Conservation (phyloP, 2,113 vertebrate species). For the Daboia siamensis region DNA sequence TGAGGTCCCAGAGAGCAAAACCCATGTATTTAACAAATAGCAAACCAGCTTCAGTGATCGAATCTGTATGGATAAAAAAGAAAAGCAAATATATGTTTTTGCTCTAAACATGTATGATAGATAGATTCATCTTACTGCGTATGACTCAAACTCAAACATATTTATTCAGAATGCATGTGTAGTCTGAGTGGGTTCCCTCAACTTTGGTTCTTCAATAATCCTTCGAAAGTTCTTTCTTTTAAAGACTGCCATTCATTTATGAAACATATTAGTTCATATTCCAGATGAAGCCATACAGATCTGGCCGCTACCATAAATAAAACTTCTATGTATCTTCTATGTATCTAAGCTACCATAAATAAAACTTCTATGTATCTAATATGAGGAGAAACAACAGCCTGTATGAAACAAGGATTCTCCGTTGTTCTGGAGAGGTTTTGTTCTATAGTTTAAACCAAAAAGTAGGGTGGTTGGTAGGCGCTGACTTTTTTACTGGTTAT, state of each 20-base stretch:
- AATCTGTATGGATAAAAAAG: constrained; percentile 62
- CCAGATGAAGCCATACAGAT: constrained; percentile 51
- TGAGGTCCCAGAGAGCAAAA: constrained; percentile 57
- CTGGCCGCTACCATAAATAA: constrained; percentile 53
- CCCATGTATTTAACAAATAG: constrained; percentile 69
- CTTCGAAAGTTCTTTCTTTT: constrained; percentile 40
- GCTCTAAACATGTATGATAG: constrained; percentile 65
- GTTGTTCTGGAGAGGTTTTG: constrained; percentile 2
- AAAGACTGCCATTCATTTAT: constrained; percentile 52
- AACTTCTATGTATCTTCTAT: constrained; percentile 56
- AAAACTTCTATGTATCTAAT: constrained; percentile 55
- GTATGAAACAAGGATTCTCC: not conserved
- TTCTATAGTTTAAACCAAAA: constrained; percentile 16
- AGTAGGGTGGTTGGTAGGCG: not conserved
- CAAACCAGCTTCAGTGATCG: constrained; percentile 61
- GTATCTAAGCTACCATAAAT: constrained; percentile 55
- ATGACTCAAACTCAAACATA: constrained; percentile 50
- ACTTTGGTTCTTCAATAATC: constrained; percentile 57
- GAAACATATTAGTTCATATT: constrained; percentile 54
- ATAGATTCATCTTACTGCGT: constrained; percentile 58
- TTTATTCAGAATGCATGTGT: constrained; percentile 57
- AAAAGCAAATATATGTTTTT: constrained; percentile 64
- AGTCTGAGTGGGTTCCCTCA: constrained; percentile 54
- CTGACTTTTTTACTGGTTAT: not conserved
- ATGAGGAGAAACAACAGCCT: constrained; percentile 32